Evolutionary conservation across 2,888 invertebrate species (phyloP), one percentile per base, ranked within the genome.

Genomic region (Crioceris asparagi): DNA sequence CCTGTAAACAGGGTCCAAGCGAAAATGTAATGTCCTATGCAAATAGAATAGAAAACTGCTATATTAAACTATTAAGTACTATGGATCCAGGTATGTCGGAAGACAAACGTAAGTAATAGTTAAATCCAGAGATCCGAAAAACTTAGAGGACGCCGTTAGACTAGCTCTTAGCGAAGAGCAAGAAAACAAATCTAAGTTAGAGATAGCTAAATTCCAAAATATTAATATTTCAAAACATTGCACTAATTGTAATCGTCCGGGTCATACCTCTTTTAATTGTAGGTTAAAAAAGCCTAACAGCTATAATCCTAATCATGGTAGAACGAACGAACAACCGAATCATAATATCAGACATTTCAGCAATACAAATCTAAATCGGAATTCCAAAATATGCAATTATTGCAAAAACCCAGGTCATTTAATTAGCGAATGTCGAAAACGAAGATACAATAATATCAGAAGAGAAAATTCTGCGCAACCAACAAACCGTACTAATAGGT

Each of bases 11-110:
- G 50, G 39, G 36, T 14, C 25, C 21, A 5, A 46, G 42, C 8
- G 50, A 54, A 51, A 40, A 35, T 18, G 50, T 54, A 6, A 30
- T 53, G 12, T 41, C 42, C n/a, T 55, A 47, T 38, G 38, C 53
- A 5, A 49, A 48, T 12, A 50, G 46, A 35, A 40, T 53, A 5
- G 53, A 56, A 46, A 51, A 50, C 42, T 51, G 52, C 29, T 46
- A 48, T 26, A 44, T 53, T 14, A 52, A 55, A 47, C 35, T 56
- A 41, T 42, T 54, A 19, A 52, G 52, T 29, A 46, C 45, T 12
- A 11, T 29, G n/a, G 14, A 29, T 14, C 12, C 29, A 2, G 4
- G 2, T 3, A 14, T 29, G 10, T 29, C 29, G 2, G 4, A 12
- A n/a, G 11, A 19, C 18, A 23, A 4, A 19, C 12, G 27, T 7